Base-by-base conservation (phyloP, 2,797 vertebrate species). In the Pempheris klunzingeri region DNA sequence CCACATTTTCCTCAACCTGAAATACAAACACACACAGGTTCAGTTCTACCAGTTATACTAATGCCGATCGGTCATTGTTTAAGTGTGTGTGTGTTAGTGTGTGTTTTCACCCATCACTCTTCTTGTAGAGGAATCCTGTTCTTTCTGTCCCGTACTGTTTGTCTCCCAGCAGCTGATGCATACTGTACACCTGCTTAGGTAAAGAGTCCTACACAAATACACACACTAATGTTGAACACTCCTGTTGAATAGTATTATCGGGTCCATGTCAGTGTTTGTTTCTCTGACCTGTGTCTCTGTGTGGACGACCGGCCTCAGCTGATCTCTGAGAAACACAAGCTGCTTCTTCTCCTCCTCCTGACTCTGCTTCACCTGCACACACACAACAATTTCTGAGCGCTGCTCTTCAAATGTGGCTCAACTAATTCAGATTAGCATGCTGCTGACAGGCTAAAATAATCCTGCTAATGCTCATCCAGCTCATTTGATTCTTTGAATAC, bases 161-260 rank as follows among this genome's bases (percentile, higher is more conserved):
- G 90, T 96, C 96, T 79, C 95, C 96, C 59, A 96, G 94, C 73
- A 96, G 93, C 89, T 96, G 96, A 80, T 97, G 95, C 96, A 96
- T 95, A 62, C 88, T 96, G 92, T 96, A 96, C 20, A 92, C 90
- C 82, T 94, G 95, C 78, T 95, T 96, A 47, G 90, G 94, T 53
- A 95, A 65, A 26, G 93, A 90, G 71, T 96, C 95, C 96, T 97
- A 77, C 30, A 74, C 3, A 57, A 64, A 67, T 53, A 76, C 44
- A 82, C 47, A 77, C 41, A 72, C 24, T n/a, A n/a, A n/a, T n/a
- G n/a, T n/a, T n/a, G n/a, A n/a, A n/a, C n/a, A n/a, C n/a, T n/a
- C 13, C 8, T 47, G 55, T 41, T 18, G 20, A 14, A 47, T 30
- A 11, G 53, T 12, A 1, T 53, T 10, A 14, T 4, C 2, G 10